A percentile compares a stretch with the other conserved stretches of the same genome.
phyloP scores from a whole-genome alignment of 2,797 vertebrate genomes.

The Euphonia xanthogaster region DNA sequence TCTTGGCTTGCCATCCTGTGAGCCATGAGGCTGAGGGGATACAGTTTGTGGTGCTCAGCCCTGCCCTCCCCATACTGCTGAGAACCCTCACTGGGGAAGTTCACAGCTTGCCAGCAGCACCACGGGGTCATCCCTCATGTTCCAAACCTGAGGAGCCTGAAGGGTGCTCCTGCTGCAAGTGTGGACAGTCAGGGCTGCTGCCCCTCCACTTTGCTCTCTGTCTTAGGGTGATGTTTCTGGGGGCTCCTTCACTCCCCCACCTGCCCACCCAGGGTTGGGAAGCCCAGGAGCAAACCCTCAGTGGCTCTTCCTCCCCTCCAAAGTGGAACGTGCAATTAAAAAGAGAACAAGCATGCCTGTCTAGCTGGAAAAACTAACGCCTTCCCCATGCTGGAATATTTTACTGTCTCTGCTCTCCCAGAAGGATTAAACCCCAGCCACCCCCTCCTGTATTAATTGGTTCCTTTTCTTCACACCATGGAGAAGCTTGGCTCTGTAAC shows the following conservation, averaged over 20 bases:
- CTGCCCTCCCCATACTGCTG: neutral
- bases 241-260: accelerated
- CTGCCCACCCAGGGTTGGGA: neutral
- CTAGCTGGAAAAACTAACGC: neutral
- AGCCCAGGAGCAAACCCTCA: neutral
- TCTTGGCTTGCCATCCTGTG: neutral
- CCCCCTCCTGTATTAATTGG: neutral
- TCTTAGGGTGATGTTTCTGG: accelerated
- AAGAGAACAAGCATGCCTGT: neutral
- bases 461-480: neutral
- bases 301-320: neutral
- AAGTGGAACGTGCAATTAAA: neutral
- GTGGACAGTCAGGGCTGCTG: accelerated
- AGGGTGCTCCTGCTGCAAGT: neutral
- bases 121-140: neutral
- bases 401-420: neutral
- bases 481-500: neutral
- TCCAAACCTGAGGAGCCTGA: neutral
- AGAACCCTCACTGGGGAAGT: neutral
- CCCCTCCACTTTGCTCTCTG: neutral
- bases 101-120: neutral
- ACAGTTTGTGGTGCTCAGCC: neutral
- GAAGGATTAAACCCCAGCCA: neutral
- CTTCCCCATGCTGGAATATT: neutral
- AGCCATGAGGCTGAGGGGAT: neutral